These are phyloP conservation scores for Tenthredo livida DNA, from an alignment of 2,888 invertebrate species.

Conservation along the genomic window DNA sequence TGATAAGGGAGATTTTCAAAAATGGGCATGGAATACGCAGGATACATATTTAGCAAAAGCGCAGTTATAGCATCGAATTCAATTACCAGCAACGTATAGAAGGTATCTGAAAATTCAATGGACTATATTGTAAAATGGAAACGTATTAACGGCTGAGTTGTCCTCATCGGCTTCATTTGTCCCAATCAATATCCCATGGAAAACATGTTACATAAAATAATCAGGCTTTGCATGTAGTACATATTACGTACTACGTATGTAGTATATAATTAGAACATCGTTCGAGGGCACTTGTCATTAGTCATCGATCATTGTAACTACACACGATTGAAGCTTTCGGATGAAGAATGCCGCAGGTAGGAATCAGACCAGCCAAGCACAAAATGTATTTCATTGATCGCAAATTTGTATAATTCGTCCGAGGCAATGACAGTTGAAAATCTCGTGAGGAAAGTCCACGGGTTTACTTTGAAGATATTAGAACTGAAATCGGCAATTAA, in stretches of 20 bases:
- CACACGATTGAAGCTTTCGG: background rate
- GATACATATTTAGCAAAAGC: background rate
- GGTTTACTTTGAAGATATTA: background rate
- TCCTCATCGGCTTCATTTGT: background rate
- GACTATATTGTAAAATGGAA: background rate
- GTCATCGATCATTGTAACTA: background rate
- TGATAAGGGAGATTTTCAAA: background rate
- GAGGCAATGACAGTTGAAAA: background rate
- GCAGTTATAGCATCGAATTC: background rate
- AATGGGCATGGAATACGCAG: background rate
- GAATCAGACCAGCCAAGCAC: background rate
- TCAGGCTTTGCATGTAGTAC: background rate
- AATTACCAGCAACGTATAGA: slow-evolving; percentile 2
- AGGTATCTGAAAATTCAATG: background rate
- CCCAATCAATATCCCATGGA: background rate
- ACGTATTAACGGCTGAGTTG: background rate
- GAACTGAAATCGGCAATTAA: background rate
- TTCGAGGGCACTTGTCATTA: background rate
- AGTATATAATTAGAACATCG: background rate
- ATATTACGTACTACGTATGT: background rate
- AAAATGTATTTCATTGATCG: background rate
- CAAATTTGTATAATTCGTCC: background rate
- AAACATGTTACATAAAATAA: slow-evolving; percentile 24
- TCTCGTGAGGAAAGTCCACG: background rate
- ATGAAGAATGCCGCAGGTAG: background rate